Base-by-base conservation (phyloP, 2,888 invertebrate genomes). In the Clivina fossor region DNA sequence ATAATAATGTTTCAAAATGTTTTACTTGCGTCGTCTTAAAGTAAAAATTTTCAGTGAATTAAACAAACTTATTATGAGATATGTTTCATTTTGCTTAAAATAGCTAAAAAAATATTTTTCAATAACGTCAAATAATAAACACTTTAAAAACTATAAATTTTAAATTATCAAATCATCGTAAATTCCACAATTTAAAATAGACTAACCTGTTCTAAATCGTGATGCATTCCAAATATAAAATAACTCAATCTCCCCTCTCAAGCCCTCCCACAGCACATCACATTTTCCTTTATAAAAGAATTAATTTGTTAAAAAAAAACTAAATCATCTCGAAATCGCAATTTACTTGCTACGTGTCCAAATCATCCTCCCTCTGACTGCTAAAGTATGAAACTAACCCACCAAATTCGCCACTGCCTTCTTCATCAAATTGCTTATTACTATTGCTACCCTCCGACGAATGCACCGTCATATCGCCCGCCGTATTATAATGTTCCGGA, bases 301-400 rank as follows among this genome's bases (percentile, higher is more conserved):
- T 24, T 24, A 24, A 7, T 24, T 24, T 24, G 4, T 24, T 24
- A 7, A 24, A 24, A 24, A 7, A 7, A 24, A 4, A 4, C 9
- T 7, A 24, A 24, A 24, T 24, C 9, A 24, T 9, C 9, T 24
- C 9, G 4, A 24, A 24, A 4, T 9, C 26, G 9, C 26, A 24
- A 55, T 47, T 54, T 54, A 72, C 73, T 71, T 76, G 78, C 81
- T 85, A 86, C 77, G 85, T 83, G 73, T 91, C 91, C 68, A 91
- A 81, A 74, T 92, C 91, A 70, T 92, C 92, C 71, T 92, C 88
- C 64, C 83, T 83, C 74, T 93, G 93, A 69, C 91, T 91, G 64
- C 92, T 92, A 75, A 93, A 93, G 76, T 93, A 93, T 71, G 91
- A 92, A 57, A 93, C 93, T 65, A 93, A 80, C 3, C 93, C 93